Conservation (phyloP, 2,888 invertebrate species). For the Apamea anceps region DNA sequence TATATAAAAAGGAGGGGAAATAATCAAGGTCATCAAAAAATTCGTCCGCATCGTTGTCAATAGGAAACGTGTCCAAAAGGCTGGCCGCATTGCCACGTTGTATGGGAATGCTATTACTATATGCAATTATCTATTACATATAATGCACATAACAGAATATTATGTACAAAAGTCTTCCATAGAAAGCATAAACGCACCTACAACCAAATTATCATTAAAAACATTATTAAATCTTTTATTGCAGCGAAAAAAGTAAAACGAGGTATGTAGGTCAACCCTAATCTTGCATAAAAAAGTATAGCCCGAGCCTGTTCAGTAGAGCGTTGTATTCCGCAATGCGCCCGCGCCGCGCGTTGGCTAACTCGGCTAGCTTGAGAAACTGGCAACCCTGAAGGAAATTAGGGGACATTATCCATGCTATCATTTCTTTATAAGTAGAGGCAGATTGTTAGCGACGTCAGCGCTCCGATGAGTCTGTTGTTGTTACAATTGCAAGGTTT, state of each 20-base stretch:
- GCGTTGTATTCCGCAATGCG: slow-evolving; percentile 70
- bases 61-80: too few species aligned
- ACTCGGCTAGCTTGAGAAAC: slow-evolving; percentile 71
- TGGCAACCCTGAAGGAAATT: slow-evolving; percentile 72
- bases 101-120: too few species aligned
- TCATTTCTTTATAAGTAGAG: slow-evolving; percentile 58
- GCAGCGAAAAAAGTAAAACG: slow-evolving; percentile 63
- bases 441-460: slow-evolving; percentile 56
- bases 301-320: slow-evolving; percentile 70
- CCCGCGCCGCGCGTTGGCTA: slow-evolving; percentile 67
- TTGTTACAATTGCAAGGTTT: background rate
- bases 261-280: slow-evolving; percentile 77
- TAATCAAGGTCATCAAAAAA: too few species aligned
- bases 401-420: slow-evolving; percentile 69
- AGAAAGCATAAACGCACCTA: background rate
- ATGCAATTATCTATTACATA: too few species aligned
- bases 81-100: too few species aligned
- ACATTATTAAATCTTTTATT: slow-evolving; percentile 49
- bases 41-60: too few species aligned
- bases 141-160: background rate
- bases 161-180: background rate
- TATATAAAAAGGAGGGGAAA: too few species aligned
- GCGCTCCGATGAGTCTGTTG: slow-evolving; percentile 32
- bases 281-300: slow-evolving; percentile 76
- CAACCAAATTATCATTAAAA: slow-evolving; percentile 38